Conservation (phyloP, 1,140 invertebrate species). For the Trachymyrmex cornetzi region DNA sequence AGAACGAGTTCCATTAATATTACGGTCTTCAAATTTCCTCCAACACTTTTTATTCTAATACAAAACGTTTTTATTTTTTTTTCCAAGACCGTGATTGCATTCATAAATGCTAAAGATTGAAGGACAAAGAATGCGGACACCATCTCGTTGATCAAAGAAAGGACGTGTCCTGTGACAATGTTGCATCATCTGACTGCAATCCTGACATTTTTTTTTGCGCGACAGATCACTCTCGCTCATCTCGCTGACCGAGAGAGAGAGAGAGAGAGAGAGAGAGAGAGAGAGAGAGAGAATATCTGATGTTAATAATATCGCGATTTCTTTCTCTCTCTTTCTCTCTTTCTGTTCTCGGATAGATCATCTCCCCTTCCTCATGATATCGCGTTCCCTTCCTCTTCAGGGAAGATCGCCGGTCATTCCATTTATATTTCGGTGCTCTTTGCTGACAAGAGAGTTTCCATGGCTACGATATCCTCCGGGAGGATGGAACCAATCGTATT, state of each 20-base stretch:
- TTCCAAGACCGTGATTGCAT: background rate
- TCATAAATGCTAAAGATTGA: background rate
- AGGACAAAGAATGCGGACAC: background rate
- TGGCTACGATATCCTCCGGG: conserved; percentile 80
- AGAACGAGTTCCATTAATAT: background rate
- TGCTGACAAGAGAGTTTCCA: conserved; percentile 76
- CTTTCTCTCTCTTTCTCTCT: background rate
- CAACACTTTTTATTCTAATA: conserved; percentile 5
- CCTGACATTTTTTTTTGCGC: background rate
- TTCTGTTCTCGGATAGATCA: conserved; percentile 36
- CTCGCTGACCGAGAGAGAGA: background rate
- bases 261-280: no score
- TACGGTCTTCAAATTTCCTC: background rate
- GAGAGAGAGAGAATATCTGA: background rate
- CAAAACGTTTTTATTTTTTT: background rate
- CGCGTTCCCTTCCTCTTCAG: conserved; percentile 13
- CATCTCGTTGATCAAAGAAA: conserved; percentile 9
- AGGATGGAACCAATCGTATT: conserved; percentile 80
- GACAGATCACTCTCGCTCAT: background rate
- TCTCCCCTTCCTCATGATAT: conserved; percentile 16
- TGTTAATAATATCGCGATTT: conserved; percentile 48
- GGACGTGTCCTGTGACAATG: background rate
- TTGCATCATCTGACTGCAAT: conserved; percentile 7
- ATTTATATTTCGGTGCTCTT: conserved; percentile 74
- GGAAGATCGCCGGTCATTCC: conserved; percentile 57